Evolutionary conservation across 1,140 invertebrate genomes (phyloP).

Genomic region (Arion vulgaris): DNA sequence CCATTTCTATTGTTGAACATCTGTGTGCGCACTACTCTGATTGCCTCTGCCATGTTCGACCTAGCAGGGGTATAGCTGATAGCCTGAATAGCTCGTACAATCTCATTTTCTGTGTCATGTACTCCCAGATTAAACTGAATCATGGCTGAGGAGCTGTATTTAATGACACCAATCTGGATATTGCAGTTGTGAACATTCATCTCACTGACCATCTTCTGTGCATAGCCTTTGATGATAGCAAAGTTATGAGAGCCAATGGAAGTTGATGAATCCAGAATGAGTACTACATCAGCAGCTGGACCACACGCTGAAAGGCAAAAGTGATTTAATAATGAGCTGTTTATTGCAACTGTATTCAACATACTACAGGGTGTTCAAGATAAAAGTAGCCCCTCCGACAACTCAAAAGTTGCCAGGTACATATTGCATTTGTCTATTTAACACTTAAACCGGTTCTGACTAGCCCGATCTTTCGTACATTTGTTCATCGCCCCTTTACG

Average conservation of each 20-base stretch:
- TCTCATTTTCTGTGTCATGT: constrained; percentile 29
- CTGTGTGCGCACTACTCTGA: constrained; percentile 52
- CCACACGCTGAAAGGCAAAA: constrained; percentile 54
- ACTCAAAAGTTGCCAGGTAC: too few relatives aligned
- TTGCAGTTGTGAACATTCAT: constrained; percentile 62
- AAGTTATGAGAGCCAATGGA: constrained; percentile 62
- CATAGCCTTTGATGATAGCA: constrained; percentile 60
- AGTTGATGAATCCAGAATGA: constrained; percentile 68
- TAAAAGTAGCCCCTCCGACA: too few relatives aligned
- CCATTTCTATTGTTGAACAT: constrained; percentile 60
- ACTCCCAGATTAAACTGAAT: constrained; percentile 61
- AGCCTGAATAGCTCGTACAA: constrained; percentile 49
- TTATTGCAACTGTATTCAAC: too few relatives aligned
- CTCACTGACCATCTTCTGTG: constrained; percentile 54
- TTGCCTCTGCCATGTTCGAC: constrained; percentile 65
- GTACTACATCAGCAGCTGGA: constrained; percentile 66
- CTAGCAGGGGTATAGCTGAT: constrained; percentile 59
- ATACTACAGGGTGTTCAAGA: too few relatives aligned
- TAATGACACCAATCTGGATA: constrained; percentile 63
- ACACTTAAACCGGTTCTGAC: too few relatives aligned
- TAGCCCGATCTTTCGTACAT: too few relatives aligned
- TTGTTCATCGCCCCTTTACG: too few relatives aligned
- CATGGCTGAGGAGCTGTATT: constrained; percentile 64
- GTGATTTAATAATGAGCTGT: background rate
- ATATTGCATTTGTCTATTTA: too few relatives aligned